Evolutionary conservation across 2,888 invertebrate genomes (phyloP).

Genomic region (Ectemnius lituratus): DNA sequence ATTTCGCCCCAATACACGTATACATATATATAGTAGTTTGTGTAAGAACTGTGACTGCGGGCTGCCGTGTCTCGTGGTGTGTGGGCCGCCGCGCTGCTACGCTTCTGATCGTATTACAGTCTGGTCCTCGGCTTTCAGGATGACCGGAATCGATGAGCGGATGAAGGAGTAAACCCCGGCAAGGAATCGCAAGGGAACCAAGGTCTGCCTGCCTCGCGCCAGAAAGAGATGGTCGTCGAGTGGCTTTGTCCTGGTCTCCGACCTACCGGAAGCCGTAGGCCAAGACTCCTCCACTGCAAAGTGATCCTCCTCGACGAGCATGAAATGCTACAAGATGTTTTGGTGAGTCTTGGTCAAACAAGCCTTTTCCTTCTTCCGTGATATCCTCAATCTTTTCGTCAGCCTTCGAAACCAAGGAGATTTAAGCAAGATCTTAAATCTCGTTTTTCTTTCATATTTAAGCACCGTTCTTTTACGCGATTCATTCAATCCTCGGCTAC

Average conservation of each 20-base stretch:
- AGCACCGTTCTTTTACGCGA: too few species aligned
- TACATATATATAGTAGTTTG: too few species aligned
- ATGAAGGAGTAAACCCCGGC: conserved; percentile 54
- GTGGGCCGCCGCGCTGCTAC: conserved; percentile 4
- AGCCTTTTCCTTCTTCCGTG: conserved; percentile 9
- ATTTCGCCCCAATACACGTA: too few species aligned
- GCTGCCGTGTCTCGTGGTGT: conserved; percentile 8
- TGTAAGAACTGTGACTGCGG: neutral
- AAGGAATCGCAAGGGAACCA: conserved; percentile 51
- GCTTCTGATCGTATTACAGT: conserved; percentile 46
- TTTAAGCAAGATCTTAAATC: neutral
- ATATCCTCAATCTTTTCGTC: neutral
- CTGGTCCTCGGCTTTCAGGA: conserved; percentile 56
- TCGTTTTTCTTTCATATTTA: neutral
- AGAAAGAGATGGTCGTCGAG: conserved; percentile 74
- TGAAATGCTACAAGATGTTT: conserved; percentile 92
- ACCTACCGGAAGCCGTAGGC: conserved; percentile 79
- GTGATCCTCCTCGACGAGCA: conserved; percentile 94
- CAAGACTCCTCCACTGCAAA: conserved; percentile 86
- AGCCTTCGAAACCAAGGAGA: neutral
- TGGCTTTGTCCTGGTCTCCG: conserved; percentile 76
- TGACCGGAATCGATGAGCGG: conserved; percentile 57
- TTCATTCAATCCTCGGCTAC: neutral
- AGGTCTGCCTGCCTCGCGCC: conserved; percentile 23
- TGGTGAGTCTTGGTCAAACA: conserved; percentile 81